Evolutionary conservation across 2,888 invertebrate genomes (phyloP), one percentile per base, ranked within the genome.

Genomic region (Eudemis profundana): DNA sequence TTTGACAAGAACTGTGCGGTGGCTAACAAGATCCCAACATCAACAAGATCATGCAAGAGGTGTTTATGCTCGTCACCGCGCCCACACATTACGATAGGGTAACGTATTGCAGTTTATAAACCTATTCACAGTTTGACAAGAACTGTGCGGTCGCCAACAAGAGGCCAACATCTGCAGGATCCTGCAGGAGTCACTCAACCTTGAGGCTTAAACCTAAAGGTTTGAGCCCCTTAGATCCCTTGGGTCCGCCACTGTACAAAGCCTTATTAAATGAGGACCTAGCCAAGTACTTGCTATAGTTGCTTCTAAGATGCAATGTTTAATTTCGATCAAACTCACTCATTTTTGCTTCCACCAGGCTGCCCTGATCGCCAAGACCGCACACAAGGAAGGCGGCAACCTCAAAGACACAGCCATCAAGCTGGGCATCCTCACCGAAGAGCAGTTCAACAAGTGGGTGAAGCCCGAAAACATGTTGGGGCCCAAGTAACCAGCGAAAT

Each of bases 61-160:
- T 2, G 4, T 94, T 99, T 68, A 99, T 99, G 99, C 92, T 99
- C 80, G 99, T 99, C 67, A 99, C 99, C 0, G 98, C 99, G 99
- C 91, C 98, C 98, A 0, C 97, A 99, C 85, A 99, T 99, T 99
- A 99, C 81, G 99, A 99, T 85, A 99, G 97, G 93, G 96, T 94
- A 21, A 33, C 5, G 5, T 27, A 15, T 2, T 27, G 1, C 12
- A 23, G 21, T n/a, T n/a, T n/a, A n/a, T n/a, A n/a, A n/a, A n/a
- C n/a, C n/a, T n/a, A n/a, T n/a, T n/a, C n/a, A n/a, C 44, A 44
- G n/a, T n/a, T n/a, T n/a, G n/a, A n/a, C n/a, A n/a, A n/a, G n/a
- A n/a, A n/a, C n/a, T n/a, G n/a, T n/a, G n/a, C n/a, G n/a, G n/a
- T n/a, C n/a, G n/a, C n/a, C n/a, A n/a, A n/a, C n/a, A n/a, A n/a